Conservation (phyloP, 2,888 invertebrate species). For the Microctonus brassicae region DNA sequence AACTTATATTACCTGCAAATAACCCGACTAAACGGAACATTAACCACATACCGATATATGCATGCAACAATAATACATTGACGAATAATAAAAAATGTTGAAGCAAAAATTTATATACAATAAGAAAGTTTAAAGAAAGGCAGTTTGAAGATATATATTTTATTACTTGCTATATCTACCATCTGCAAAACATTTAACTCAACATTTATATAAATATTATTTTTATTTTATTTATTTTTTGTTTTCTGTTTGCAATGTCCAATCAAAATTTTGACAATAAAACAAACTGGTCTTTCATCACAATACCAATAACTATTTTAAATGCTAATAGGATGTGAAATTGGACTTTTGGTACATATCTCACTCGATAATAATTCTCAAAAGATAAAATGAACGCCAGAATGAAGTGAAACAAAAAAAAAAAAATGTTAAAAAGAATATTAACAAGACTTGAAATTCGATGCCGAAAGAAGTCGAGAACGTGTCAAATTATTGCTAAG, state of each 20-base stretch:
- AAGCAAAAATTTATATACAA: constrained; percentile 8
- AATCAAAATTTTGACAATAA: neutral
- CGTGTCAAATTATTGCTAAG: constrained; percentile 50
- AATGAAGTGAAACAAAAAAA: neutral
- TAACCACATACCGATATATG: constrained; percentile 19
- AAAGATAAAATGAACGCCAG: neutral
- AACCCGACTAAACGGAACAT: constrained; percentile 15
- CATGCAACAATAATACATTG: constrained; percentile 3
- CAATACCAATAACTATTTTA: neutral
- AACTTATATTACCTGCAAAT: constrained; percentile 37
- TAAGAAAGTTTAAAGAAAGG: neutral
- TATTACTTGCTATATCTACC: neutral
- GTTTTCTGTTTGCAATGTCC: neutral
- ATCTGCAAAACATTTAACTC: neutral
- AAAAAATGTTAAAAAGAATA: neutral
- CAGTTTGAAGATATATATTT: neutral
- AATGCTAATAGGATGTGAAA: neutral
- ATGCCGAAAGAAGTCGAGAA: constrained; percentile 40
- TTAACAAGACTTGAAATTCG: constrained; percentile 19
- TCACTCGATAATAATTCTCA: neutral
- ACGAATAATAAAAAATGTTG: neutral
- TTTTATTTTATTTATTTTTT: neutral
- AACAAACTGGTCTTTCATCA: neutral
- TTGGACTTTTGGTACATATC: neutral
- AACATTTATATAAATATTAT: no score